Conservation (phyloP, 2,113 vertebrate species). For the Peromyscus polionotus region DNA sequence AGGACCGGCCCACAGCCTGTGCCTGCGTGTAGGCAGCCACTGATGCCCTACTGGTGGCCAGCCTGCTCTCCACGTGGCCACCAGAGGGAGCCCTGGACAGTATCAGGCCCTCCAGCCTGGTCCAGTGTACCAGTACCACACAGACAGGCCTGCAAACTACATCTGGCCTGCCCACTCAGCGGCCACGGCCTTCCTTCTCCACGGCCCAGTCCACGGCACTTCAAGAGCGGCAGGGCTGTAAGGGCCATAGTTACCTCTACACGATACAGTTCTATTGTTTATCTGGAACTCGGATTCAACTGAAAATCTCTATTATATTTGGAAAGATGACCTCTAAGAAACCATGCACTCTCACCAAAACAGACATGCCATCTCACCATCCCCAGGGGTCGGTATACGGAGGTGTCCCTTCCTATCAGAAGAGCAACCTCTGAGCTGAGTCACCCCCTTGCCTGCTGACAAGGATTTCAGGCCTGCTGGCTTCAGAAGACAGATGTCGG, state of each 20-base stretch:
- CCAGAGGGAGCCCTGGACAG: constrained; percentile 63
- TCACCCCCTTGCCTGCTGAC: not conserved
- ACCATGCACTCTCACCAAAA: not conserved
- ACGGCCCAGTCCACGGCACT: not conserved
- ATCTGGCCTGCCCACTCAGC: not conserved
- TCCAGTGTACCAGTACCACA: not conserved
- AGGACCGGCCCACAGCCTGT: not conserved
- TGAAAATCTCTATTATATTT: not conserved
- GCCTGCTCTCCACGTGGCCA: constrained; percentile 33
- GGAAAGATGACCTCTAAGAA: not conserved
- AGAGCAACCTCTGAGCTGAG: not conserved
- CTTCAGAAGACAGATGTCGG: not conserved
- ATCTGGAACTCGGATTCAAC: not conserved
- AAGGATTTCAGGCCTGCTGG: not conserved
- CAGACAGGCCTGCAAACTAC: not conserved
- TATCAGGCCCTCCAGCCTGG: not conserved
- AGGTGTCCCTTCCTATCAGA: not conserved
- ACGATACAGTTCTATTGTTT: not conserved
- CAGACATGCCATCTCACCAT: not conserved
- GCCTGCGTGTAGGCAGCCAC: not conserved
- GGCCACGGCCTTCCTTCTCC: not conserved
- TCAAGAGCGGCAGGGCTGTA: not conserved
- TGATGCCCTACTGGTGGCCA: not conserved
- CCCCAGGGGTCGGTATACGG: not conserved
- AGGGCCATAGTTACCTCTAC: not conserved